Percentiles rank a stretch among this genome's conserved stretches.
Evolutionary conservation across 2,797 vertebrate genomes (phyloP).

Genomic region (Poeciliopsis paucimaculata): DNA sequence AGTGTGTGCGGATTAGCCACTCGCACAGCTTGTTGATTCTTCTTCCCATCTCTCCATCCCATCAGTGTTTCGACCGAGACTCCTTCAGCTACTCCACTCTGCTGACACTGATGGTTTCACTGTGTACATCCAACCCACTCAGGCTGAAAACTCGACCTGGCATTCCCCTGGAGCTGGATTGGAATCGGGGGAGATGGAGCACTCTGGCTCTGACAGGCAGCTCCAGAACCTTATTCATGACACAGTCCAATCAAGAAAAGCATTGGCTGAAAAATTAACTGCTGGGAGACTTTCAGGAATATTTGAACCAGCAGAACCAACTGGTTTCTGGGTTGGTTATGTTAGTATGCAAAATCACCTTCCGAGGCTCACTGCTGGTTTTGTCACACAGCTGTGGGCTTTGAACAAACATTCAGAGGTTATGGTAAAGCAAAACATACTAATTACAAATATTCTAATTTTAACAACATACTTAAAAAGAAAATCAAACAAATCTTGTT

Average conservation of each 20-base stretch:
- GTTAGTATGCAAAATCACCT: neutral
- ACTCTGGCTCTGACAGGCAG: constrained; percentile 54
- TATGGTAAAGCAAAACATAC: neutral
- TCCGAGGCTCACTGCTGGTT: neutral
- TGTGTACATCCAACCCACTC: constrained; percentile 69
- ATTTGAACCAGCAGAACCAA: neutral
- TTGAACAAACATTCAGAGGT: neutral
- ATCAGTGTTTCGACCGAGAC: constrained; percentile 62
- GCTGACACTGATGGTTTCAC: constrained; percentile 72
- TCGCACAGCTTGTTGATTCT: constrained; percentile 38
- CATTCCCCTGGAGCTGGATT: constrained; percentile 71
- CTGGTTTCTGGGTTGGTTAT: neutral
- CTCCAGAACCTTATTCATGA: constrained; percentile 48
- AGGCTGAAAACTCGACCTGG: constrained; percentile 78
- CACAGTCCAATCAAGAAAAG: constrained; percentile 43
- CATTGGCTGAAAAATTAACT: constrained; percentile 42
- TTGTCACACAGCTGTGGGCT: neutral
- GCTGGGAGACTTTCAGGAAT: constrained; percentile 19
- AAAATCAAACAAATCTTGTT: neutral
- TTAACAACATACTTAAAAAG: neutral
- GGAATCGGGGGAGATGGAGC: constrained; percentile 43
- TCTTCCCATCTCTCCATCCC: constrained; percentile 50
- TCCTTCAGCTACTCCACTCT: constrained; percentile 67
- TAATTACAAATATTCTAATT: neutral
- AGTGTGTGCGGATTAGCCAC: constrained; percentile 31